Conservation (phyloP, 1,140 invertebrate genomes). For the Antheraea pernyi region DNA sequence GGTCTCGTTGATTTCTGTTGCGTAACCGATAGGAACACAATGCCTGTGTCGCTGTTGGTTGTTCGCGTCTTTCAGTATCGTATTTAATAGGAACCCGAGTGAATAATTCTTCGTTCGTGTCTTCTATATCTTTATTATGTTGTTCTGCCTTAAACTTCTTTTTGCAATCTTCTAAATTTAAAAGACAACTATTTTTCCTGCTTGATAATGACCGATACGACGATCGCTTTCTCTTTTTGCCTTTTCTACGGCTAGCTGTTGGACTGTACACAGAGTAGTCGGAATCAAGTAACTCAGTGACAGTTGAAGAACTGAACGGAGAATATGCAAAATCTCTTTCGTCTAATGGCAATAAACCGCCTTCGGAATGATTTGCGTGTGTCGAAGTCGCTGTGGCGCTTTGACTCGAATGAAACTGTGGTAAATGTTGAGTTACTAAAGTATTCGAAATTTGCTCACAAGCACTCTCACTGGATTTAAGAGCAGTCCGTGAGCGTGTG, state of each 20-base stretch:
- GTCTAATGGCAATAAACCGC: conserved; percentile 72
- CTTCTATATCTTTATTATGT: conserved; percentile 46
- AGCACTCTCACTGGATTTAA: conserved; percentile 66
- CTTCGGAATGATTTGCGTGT: conserved; percentile 50
- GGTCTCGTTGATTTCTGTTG: conserved; percentile 56
- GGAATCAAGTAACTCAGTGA: conserved; percentile 72
- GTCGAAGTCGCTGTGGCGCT: conserved; percentile 44
- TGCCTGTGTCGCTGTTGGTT: conserved; percentile 27
- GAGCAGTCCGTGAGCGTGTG: conserved; percentile 74
- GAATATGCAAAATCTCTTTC: conserved; percentile 76
- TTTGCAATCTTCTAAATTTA: conserved; percentile 57
- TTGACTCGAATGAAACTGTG: conserved; percentile 38
- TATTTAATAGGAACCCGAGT: conserved; percentile 36
- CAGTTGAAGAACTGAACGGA: conserved; percentile 76
- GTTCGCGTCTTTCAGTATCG: conserved; percentile 45
- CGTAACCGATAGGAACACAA: conserved; percentile 60
- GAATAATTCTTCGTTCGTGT: conserved; percentile 15
- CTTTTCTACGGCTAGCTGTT: conserved; percentile 59
- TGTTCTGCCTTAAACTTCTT: conserved; percentile 69
- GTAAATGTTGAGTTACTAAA: conserved; percentile 43
- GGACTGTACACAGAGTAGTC: conserved; percentile 77
- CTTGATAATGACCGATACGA: conserved; percentile 62
- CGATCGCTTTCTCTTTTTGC: conserved; percentile 64
- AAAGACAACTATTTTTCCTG: conserved; percentile 56
- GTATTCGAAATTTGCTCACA: conserved; percentile 56